Percentiles rank a stretch among this genome's conserved stretches.
Evolutionary conservation across 2,888 invertebrate species (phyloP).

Genomic region (Allophyes oxyacanthae): DNA sequence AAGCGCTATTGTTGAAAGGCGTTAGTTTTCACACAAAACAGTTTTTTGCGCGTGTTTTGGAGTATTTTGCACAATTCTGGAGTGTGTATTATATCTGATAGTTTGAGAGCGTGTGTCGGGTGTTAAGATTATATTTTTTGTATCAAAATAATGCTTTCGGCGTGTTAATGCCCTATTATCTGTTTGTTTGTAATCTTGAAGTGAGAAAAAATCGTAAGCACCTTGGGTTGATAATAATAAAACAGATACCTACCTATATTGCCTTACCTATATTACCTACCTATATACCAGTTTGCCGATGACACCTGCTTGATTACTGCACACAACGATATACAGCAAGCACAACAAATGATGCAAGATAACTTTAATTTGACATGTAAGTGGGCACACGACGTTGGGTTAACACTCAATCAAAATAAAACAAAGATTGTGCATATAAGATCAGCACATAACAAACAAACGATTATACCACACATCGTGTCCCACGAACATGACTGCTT

Average conservation of each 20-base stretch:
- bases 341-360: too few relatives aligned
- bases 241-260: background rate
- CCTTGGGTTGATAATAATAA: conserved; percentile 3
- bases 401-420: too few relatives aligned
- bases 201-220: conserved; percentile 6
- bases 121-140: conserved; percentile 40
- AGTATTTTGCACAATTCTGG: conserved; percentile 67
- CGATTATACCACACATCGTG: too few relatives aligned
- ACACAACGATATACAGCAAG: too few relatives aligned
- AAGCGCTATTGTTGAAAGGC: conserved; percentile 49
- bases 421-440: too few relatives aligned
- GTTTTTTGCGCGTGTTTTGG: conserved; percentile 59
- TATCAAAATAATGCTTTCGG: conserved; percentile 42
- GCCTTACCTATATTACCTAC: too few relatives aligned
- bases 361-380: too few relatives aligned
- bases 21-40: conserved; percentile 68
- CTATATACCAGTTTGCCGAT: too few relatives aligned
- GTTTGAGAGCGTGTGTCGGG: conserved; percentile 50
- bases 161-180: conserved; percentile 22
- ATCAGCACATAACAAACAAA: too few relatives aligned
- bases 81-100: conserved; percentile 54
- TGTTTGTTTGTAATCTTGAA: conserved; percentile 39
- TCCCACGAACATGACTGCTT: too few relatives aligned
- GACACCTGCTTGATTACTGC: too few relatives aligned
- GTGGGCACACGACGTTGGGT: too few relatives aligned